Evolutionary conservation across 1,140 invertebrate species (phyloP).

Genomic region (Thereuonema tuberculata): DNA sequence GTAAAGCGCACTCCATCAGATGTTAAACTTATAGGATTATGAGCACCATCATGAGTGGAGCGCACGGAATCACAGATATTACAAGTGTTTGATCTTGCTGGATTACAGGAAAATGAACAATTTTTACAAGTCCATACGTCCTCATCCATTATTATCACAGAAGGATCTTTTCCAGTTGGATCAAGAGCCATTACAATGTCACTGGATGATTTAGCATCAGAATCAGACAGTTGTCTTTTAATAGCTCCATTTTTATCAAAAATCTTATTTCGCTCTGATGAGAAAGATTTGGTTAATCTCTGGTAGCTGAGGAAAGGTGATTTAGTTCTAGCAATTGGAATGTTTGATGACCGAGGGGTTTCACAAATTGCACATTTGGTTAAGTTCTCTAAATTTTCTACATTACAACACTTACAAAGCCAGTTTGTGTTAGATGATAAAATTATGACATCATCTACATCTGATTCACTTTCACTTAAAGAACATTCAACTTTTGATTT

Average conservation of each 20-base stretch:
- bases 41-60: constrained; percentile 26
- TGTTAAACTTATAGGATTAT: background rate
- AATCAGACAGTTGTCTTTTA: background rate
- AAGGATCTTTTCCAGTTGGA: background rate
- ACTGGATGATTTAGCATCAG: background rate
- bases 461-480: constrained; percentile 22
- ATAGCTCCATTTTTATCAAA: background rate
- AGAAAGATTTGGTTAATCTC: constrained; percentile 6
- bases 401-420: constrained; percentile 44
- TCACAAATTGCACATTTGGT: constrained; percentile 48
- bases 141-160: constrained; percentile 1
- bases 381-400: constrained; percentile 37
- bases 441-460: constrained; percentile 11
- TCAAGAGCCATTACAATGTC: background rate
- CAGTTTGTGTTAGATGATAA: constrained; percentile 25
- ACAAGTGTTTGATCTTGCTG: constrained; percentile 56
- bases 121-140: constrained; percentile 68
- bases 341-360: constrained; percentile 31
- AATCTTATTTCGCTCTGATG: background rate
- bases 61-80: constrained; percentile 58
- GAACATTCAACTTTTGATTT: too few species aligned
- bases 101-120: constrained; percentile 76
- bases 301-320: constrained; percentile 22
- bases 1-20: background rate
- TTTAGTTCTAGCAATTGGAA: constrained; percentile 23